These are phyloP conservation scores for Anoura caudifer DNA, from an alignment of 2,113 vertebrate species.

Conservation along the genomic window DNA sequence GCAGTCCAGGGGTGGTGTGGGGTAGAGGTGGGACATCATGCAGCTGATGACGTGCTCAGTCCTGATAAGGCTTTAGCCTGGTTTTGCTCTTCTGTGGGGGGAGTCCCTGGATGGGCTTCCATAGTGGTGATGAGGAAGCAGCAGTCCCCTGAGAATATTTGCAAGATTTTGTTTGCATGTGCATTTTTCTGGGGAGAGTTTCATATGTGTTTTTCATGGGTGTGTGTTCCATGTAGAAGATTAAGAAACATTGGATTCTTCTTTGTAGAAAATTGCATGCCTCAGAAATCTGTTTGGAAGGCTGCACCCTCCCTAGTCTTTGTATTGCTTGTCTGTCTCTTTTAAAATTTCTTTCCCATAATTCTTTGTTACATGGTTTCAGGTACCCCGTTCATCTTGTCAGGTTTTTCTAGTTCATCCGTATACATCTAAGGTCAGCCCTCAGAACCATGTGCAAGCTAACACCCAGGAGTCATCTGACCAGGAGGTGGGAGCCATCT, in stretches of 20 bases:
- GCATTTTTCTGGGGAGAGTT: background rate
- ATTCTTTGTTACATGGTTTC: background rate
- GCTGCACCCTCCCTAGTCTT: background rate
- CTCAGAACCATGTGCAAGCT: background rate
- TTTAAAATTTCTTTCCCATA: background rate
- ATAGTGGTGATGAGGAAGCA: rapidly evolving
- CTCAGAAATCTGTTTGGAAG: background rate
- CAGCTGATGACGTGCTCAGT: background rate
- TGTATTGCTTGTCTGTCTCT: background rate
- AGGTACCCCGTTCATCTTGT: background rate
- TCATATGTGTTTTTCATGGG: background rate
- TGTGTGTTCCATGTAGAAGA: background rate
- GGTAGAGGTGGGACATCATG: background rate
- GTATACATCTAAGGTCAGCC: background rate
- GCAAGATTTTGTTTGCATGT: background rate
- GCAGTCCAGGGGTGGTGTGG: background rate
- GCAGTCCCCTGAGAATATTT: background rate
- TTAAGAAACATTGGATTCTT: background rate
- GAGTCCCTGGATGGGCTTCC: background rate
- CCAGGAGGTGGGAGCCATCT: background rate
- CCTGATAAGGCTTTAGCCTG: background rate
- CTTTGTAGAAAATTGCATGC: background rate
- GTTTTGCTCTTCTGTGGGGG: background rate
- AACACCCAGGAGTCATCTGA: background rate
- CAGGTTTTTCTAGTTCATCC: background rate